Evolutionary conservation across 1,140 invertebrate genomes (phyloP).

Genomic region (Apis florea): DNA sequence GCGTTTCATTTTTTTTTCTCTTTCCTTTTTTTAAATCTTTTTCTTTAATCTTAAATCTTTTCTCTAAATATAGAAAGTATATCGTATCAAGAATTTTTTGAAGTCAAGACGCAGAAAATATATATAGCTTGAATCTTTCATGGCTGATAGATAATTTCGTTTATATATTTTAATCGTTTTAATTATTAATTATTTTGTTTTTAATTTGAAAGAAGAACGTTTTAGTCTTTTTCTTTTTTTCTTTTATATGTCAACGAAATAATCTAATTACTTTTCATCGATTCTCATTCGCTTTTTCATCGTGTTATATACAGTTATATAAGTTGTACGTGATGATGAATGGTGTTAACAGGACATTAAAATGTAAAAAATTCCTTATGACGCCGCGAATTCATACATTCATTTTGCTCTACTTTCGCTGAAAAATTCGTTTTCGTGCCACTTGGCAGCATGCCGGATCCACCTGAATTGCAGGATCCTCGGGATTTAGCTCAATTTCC

Average conservation of each 20-base stretch:
- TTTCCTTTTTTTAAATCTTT: neutral
- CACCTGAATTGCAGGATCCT: slow-evolving; percentile 10
- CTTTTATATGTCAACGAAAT: neutral
- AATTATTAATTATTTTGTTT: neutral
- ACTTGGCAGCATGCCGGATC: slow-evolving; percentile 53
- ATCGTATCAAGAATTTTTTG: too few species aligned
- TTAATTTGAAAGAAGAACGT: neutral
- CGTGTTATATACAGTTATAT: slow-evolving; percentile 16
- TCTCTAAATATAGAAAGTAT: too few species aligned
- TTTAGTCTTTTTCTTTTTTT: neutral
- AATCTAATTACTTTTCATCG: neutral
- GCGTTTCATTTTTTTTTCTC: neutral
- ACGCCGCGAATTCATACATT: slow-evolving; percentile 35
- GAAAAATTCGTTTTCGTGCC: slow-evolving; percentile 53
- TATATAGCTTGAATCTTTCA: too few species aligned
- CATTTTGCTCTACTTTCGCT: slow-evolving; percentile 60
- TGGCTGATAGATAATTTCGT: too few species aligned
- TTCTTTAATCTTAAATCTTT: neutral
- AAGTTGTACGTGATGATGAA: slow-evolving; percentile 21
- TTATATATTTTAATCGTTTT: too few species aligned
- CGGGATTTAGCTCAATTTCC: slow-evolving; percentile 25
- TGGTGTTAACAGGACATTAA: slow-evolving; percentile 28
- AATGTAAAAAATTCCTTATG: slow-evolving; percentile 40
- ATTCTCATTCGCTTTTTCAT: too few species aligned
- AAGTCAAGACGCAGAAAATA: too few species aligned